Conservation (phyloP, 92 coral and sea anemone genomes). For the Porites rus region DNA sequence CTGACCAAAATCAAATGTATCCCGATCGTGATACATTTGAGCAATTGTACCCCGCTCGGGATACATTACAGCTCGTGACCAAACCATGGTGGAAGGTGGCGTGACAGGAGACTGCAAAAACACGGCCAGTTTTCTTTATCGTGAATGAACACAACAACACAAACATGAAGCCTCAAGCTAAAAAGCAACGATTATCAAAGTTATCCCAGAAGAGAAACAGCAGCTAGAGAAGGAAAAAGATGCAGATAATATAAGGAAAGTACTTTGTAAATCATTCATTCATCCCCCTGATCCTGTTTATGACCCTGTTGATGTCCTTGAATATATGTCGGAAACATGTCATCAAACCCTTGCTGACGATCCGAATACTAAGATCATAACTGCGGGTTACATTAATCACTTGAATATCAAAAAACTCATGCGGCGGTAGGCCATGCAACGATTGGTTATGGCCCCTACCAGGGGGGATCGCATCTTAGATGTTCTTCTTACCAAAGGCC, state of each 20-base stretch:
- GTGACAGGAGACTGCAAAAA: too few species aligned
- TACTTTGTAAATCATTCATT: too few species aligned
- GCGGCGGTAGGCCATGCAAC: constrained; percentile 40
- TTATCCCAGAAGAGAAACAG: too few species aligned
- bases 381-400: constrained; percentile 61
- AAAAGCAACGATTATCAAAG: too few species aligned
- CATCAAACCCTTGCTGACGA: constrained; percentile 31
- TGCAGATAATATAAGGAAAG: too few species aligned
- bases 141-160: constrained; percentile 12
- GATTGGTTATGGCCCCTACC: constrained; percentile 48
- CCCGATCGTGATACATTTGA: too few species aligned
- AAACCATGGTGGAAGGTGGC: too few species aligned
- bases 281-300: constrained; percentile 59
- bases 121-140: neutral
- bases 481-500: constrained; percentile 55
- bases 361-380: constrained; percentile 42
- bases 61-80: too few species aligned
- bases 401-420: constrained; percentile 35
- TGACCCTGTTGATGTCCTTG: constrained; percentile 23
- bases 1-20: too few species aligned
- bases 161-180: too few species aligned
- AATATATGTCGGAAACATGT: constrained; percentile 42
- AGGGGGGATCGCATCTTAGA: constrained; percentile 42
- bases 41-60: too few species aligned
- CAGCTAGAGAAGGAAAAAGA: too few species aligned